These are phyloP conservation scores for Saccopteryx leptura DNA, from an alignment of 2,113 vertebrate species.

Conservation along the genomic window DNA sequence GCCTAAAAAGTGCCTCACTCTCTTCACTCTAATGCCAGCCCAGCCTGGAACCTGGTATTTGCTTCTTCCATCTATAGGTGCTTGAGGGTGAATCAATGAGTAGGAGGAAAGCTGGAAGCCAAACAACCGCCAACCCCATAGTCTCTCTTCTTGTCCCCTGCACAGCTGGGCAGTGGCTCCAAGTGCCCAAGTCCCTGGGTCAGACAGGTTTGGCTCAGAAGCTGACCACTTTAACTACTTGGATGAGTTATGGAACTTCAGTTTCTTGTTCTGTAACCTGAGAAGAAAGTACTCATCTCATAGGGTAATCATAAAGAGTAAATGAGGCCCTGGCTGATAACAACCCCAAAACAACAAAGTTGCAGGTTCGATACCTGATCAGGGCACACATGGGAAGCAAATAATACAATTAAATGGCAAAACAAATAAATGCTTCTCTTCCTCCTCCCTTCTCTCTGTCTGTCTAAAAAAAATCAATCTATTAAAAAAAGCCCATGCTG, in stretches of 20 bases:
- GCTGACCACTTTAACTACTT: not conserved
- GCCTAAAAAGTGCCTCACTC: not conserved
- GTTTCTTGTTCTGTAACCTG: not conserved
- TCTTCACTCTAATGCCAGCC: not conserved
- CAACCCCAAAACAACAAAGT: too few relatives aligned
- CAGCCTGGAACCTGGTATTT: not conserved
- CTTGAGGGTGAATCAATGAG: not conserved
- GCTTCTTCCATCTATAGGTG: too few relatives aligned
- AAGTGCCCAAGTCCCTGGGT: too few relatives aligned
- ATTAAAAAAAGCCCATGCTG: too few relatives aligned
- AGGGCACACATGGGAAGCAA: too few relatives aligned
- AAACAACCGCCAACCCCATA: accelerated
- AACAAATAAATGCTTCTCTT: too few relatives aligned
- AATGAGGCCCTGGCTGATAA: not conserved
- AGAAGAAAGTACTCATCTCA: not conserved
- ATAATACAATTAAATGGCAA: too few relatives aligned
- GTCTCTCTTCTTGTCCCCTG: not conserved
- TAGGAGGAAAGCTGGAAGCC: not conserved
- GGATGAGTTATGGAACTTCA: not conserved
- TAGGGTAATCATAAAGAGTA: not conserved
- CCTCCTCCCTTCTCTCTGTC: too few relatives aligned
- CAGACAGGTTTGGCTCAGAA: not conserved
- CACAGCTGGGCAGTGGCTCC: not conserved
- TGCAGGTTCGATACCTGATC: too few relatives aligned
- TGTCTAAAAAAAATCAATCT: too few relatives aligned